Conservation (phyloP, 2,113 vertebrate species). For the Microcebus murinus region DNA sequence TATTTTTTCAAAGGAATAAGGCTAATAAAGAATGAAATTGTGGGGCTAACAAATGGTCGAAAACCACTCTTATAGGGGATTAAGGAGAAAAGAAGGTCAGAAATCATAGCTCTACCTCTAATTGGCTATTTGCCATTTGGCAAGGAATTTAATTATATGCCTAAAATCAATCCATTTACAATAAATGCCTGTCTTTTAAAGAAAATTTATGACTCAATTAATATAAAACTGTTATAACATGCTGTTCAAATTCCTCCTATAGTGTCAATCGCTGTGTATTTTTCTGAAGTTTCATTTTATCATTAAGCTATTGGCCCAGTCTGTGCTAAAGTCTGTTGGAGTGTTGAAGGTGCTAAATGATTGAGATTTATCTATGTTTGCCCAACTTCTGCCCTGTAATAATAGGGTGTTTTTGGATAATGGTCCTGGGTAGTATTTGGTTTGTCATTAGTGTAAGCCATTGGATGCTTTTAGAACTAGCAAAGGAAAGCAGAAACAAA, state of each 20-base stretch:
- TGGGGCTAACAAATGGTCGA: background rate
- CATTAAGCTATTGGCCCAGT: background rate
- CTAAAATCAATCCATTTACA: slow-evolving; percentile 67
- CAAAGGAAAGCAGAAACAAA: slow-evolving; percentile 29
- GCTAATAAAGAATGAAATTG: slow-evolving; percentile 2
- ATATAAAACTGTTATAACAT: slow-evolving; percentile 27
- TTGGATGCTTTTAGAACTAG: slow-evolving; percentile 20
- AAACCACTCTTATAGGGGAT: slow-evolving; percentile 9
- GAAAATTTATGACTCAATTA: slow-evolving; percentile 69
- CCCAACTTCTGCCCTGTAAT: background rate
- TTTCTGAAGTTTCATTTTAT: slow-evolving; percentile 14
- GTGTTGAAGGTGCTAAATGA: background rate
- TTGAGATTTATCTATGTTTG: background rate
- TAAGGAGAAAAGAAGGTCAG: slow-evolving; percentile 61
- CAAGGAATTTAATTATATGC: slow-evolving; percentile 55
- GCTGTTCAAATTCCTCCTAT: slow-evolving; percentile 12
- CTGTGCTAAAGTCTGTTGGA: background rate
- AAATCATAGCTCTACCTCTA: background rate
- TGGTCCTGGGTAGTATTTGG: background rate
- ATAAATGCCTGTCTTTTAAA: slow-evolving; percentile 57
- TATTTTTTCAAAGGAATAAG: background rate
- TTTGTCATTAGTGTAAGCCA: background rate
- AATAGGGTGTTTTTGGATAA: background rate
- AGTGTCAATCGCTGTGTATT: background rate
- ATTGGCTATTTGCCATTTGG: slow-evolving; percentile 54